Evolutionary conservation across 2,113 vertebrate genomes (phyloP), one percentile per base, ranked within the genome.

Genomic region (Pelecanus crispus): DNA sequence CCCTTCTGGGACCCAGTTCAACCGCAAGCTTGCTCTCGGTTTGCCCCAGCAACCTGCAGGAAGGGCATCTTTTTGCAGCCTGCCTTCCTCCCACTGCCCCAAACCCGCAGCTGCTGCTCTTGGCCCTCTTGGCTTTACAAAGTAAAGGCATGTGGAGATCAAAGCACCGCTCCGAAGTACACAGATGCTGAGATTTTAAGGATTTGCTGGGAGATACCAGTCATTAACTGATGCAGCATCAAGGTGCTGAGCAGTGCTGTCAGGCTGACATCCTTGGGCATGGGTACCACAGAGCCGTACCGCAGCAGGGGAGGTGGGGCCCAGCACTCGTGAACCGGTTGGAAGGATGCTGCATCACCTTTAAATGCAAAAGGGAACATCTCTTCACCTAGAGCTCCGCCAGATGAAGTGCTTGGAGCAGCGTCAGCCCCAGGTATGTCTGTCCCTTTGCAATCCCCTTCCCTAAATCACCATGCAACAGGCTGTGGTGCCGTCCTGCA

Each of bases 381-480:
- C 56, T 38, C 70, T 58, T 56, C 62, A 63, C 44, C 19, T 14
- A 40, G n/a, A 68, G 36, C 36, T 63, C 36, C 61, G 19, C 61
- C 3, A 1, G 18, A 9, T 45, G 22, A 72, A 50, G 32, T 12
- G 8, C 56, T 49, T 88, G 42, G 42, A 58, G 56, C 36, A 40
- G 5, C 12, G 40, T 22, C 44, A 31, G 9, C 28, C 56, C 49
- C 11, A 1, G 28, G 28, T 34, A 14, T 0, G 1, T 34, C 32
- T 13, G 56, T 31, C 36, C 36, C n/a, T 70, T 74, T 21, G 26
- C 49, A 44, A 20, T 36, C 31, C 7, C n/a, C 36, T 38, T 62
- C 42, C 77, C 26, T 38, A 50, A 70, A 50, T 52, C 56, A 15
- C 63, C 4, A 11, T 42, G 11, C 2, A 0, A 42, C n/a, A 38